Evolutionary conservation across 1,140 invertebrate genomes (phyloP).

Genomic region (Drosophila triauraria): DNA sequence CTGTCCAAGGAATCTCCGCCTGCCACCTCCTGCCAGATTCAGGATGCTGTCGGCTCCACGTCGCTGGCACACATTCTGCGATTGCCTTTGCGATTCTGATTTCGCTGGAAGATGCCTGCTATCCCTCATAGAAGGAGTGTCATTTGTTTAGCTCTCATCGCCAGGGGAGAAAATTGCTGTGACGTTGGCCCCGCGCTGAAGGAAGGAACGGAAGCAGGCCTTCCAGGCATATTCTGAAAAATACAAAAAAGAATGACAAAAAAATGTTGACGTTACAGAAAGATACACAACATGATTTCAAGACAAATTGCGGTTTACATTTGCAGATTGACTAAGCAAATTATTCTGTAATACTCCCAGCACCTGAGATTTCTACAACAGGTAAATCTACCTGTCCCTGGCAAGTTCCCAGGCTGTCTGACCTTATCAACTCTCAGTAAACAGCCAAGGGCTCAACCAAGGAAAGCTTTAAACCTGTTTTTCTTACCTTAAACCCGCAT

Average conservation of each 20-base stretch:
- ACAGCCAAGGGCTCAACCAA: not conserved
- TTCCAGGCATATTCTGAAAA: slow-evolving; percentile 44
- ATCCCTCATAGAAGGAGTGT: slow-evolving; percentile 29
- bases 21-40: slow-evolving; percentile 18
- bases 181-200: slow-evolving; percentile 17
- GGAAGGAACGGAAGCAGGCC: slow-evolving; percentile 3
- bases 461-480: not conserved
- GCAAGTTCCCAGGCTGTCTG: not conserved
- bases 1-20: slow-evolving; percentile 25
- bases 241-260: slow-evolving; percentile 1
- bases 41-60: slow-evolving; percentile 5
- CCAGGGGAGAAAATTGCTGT: slow-evolving; percentile 13
- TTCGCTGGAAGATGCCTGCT: slow-evolving; percentile 19
- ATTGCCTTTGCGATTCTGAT: slow-evolving; percentile 25
- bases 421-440: not conserved
- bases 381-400: not conserved
- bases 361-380: slow-evolving; percentile 1
- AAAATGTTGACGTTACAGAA: slow-evolving; percentile 33
- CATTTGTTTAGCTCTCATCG: slow-evolving; percentile 52
- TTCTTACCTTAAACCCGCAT: not conserved
- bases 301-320: slow-evolving; percentile 32
- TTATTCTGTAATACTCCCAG: slow-evolving; percentile 8
- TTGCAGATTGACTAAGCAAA: slow-evolving; percentile 23
- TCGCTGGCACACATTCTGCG: slow-evolving; percentile 32
- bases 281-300: slow-evolving; percentile 42